Evolutionary conservation across 2,113 vertebrate species (phyloP).

Genomic region (Cathartes aura): DNA sequence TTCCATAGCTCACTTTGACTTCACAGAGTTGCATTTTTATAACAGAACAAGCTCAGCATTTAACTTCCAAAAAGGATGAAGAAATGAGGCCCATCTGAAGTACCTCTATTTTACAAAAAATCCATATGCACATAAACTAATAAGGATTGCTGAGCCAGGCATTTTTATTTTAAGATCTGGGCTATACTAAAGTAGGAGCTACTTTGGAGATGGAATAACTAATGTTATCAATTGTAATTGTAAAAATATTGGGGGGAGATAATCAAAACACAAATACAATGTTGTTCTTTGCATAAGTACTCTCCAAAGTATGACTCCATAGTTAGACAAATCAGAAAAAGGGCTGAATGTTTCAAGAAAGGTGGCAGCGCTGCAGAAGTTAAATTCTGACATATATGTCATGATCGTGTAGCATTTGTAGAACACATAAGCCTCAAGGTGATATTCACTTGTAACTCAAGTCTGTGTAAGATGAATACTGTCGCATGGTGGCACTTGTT

Average conservation of each 20-base stretch:
- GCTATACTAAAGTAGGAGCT: background rate
- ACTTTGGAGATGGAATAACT: background rate
- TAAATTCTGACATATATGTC: constrained; percentile 24
- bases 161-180: background rate
- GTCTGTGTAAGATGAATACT: background rate
- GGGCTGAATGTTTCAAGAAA: background rate
- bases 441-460: constrained; percentile 34
- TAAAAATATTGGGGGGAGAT: background rate
- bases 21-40: background rate
- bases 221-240: background rate
- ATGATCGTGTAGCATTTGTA: background rate
- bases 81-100: background rate
- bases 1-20: background rate
- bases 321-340: background rate
- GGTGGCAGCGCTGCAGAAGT: background rate
- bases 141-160: background rate
- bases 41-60: background rate
- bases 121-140: background rate
- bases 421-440: constrained; percentile 8
- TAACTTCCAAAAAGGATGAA: background rate
- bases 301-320: background rate
- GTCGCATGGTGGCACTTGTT: constrained; percentile 37
- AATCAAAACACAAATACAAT: background rate
- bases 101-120: background rate
- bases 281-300: background rate